phyloP scores from a whole-genome alignment of 2,888 invertebrate genomes.

The Hybos culiciformis region DNA sequence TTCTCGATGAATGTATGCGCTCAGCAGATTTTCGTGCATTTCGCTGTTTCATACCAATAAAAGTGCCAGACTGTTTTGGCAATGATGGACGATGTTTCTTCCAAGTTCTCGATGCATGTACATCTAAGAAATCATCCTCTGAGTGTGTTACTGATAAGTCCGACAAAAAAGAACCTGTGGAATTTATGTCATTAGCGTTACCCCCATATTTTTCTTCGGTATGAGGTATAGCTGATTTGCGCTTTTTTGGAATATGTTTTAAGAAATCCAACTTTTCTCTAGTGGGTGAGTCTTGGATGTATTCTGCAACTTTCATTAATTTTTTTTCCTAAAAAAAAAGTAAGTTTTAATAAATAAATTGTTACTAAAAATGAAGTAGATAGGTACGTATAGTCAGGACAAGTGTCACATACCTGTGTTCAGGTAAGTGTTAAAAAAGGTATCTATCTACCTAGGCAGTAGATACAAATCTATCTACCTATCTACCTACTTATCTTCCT shows the following conservation, averaged over 20 bases:
- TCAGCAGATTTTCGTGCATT: constrained; percentile 7
- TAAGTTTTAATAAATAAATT: neutral
- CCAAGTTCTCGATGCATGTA: constrained; percentile 26
- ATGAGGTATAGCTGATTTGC: constrained; percentile 34
- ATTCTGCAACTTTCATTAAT: constrained; percentile 48
- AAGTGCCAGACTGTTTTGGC: constrained; percentile 23
- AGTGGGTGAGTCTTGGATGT: constrained; percentile 32
- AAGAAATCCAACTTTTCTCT: constrained; percentile 69
- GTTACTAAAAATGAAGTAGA: no score
- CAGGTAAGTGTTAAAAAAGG: no score
- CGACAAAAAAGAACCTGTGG: constrained; percentile 48
- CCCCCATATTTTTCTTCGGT: constrained; percentile 37
- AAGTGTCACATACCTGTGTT: no score
- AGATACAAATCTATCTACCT: no score
- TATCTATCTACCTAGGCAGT: no score
- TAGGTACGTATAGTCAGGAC: no score
- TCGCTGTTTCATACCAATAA: constrained; percentile 24
- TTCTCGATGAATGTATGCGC: constrained; percentile 16
- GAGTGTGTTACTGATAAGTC: constrained; percentile 35
- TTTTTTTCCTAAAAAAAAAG: constrained; percentile 42
- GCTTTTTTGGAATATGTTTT: constrained; percentile 44
- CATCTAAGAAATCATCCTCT: constrained; percentile 34
- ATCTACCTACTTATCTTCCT: no score
- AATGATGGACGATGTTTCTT: constrained; percentile 37
- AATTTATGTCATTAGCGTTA: constrained; percentile 62